Base-by-base conservation (phyloP, 1,140 invertebrate genomes). In the Lasaia peninsularis region DNA sequence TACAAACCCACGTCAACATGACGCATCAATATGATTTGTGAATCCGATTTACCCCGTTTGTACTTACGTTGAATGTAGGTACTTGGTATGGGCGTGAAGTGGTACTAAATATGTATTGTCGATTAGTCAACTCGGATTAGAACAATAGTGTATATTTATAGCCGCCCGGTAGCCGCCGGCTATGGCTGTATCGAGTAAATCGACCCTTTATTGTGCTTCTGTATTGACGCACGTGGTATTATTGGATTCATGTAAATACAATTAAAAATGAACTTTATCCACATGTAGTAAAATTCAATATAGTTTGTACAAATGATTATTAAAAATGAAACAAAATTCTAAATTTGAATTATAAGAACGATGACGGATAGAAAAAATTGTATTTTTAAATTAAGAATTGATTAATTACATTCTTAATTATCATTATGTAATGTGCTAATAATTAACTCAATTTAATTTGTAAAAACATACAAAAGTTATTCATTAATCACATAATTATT, bases 131-230 rank as follows among this genome's bases (percentile, higher is more conserved):
- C 37, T 16, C 37, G 37, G 37, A 44, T 44, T 20, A 44, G 37
- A 44, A 44, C 37, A 44, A 44, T 44, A 44, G 37, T 18, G 37
- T 44, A 44, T 44, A 44, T 44, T 44, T 44, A 44, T 44, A 44
- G 37, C 16, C 4, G 37, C 0, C 37, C 37, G 18, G 37, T 44
- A 16, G 37, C 37, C 37, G 37, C 16, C 37, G 37, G 37, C 37
- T 44, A 16, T 18, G 37, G 14, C 37, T 20, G 37, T 44, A 20
- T 44, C 37, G 37, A 20, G 37, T 18, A 44, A 44, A 44, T 44
- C 37, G 37, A 44, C 37, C 37, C 16, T 44, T 44, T 44, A 44
- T 44, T 44, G 37, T 44, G 37, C 37, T 44, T 44, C 37, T 44
- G 37, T 44, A 44, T 44, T 44, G 37, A 44, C 37, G 37, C 10